Evolutionary conservation across 2,113 vertebrate species (phyloP), one percentile per base, ranked within the genome.

Genomic region (Ariopsis seemanni): DNA sequence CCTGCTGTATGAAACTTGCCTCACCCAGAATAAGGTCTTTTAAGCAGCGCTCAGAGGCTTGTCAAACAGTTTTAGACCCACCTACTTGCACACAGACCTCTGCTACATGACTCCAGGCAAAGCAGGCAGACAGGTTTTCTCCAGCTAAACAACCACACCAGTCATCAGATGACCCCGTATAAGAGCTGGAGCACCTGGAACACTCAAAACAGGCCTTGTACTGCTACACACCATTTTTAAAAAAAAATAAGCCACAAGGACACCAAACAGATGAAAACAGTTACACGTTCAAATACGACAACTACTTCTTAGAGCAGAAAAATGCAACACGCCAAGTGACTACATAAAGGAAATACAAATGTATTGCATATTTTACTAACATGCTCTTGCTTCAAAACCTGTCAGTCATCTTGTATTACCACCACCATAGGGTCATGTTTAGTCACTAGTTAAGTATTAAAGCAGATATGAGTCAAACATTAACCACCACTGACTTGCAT

Each of bases 81-180:
- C 83, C 86, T 87, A 85, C 72, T 62, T 88, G 74, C 48, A 81
- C 80, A 84, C 75, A 53, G 86, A 74, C 72, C 55, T 85, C 67
- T 58, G 84, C 84, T 88, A 88, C 63, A 83, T 88, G 87, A 88
- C 88, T 86, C 88, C 84, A 62, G 63, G 69, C 81, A 77, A 53
- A 90, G 83, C 42, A 57, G 87, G 78, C 83, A 86, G 89, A 90
- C 91, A 90, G 87, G 90, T 90, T 90, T 87, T 88, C 87, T 67
- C 62, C 85, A 83, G n/a, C 78, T 52, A 50, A 79, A 78, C 1
- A 88, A 75, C 72, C 78, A 82, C 82, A 83, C 82, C 89, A 90
- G 83, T 87, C 84, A 89, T 79, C 82, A 87, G 79, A 87, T 48
- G 78, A 82, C 58, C 60, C 79, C 22, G 71, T 60, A n/a, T 65